These are phyloP conservation scores for Ischnura elegans DNA, from an alignment of 2,888 invertebrate genomes.

Conservation along the genomic window DNA sequence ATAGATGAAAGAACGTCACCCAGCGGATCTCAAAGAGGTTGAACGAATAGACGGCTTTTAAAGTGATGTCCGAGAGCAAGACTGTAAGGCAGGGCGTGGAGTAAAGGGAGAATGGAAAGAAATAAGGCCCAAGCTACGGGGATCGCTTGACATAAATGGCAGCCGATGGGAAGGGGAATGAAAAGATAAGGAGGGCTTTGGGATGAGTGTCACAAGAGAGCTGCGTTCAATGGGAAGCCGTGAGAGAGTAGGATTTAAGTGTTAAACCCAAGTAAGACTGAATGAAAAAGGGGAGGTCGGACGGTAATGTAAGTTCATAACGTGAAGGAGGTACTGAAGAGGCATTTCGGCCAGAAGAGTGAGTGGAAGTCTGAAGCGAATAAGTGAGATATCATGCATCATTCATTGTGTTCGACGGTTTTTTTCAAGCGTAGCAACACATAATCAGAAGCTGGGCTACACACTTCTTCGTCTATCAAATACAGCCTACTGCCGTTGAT, in stretches of 20 bases:
- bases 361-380: too few species aligned
- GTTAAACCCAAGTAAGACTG: not conserved
- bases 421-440: too few species aligned
- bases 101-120: not conserved
- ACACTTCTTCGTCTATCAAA: too few species aligned
- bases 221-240: not conserved
- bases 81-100: not conserved
- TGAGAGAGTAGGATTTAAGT: not conserved
- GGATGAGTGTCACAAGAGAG: not conserved
- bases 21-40: not conserved
- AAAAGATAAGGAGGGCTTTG: not conserved
- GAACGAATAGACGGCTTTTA: constrained; percentile 17
- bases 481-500: too few species aligned
- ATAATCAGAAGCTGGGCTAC: too few species aligned
- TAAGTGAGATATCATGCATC: too few species aligned
- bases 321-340: too few species aligned
- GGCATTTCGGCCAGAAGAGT: too few species aligned
- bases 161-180: not conserved
- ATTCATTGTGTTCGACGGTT: too few species aligned
- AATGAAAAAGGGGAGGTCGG: not conserved
- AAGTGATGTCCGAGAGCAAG: not conserved
- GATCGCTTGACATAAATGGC: constrained; percentile 54
- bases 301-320: not conserved
- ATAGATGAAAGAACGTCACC: not conserved
- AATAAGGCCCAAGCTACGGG: constrained; percentile 2